phyloP scores from a whole-genome alignment of 2,888 invertebrate species.

The Phragmatobia fuliginosa region DNA sequence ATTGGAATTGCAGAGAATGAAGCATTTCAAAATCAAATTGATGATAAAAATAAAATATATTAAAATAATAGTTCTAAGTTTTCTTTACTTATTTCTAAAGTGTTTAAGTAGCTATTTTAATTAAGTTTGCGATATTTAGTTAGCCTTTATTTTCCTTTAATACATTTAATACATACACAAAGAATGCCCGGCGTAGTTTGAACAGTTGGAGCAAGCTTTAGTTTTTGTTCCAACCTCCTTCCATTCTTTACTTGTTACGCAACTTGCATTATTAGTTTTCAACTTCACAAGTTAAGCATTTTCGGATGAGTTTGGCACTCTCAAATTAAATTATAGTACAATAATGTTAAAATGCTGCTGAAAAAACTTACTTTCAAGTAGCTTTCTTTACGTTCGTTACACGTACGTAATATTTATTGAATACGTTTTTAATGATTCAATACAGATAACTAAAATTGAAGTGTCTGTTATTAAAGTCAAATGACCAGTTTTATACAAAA shows the following conservation, averaged over 20 bases:
- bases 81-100: background rate
- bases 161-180: constrained; percentile 48
- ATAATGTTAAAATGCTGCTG: constrained; percentile 38
- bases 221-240: constrained; percentile 69
- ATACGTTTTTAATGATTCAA: no score
- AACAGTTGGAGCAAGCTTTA: constrained; percentile 44
- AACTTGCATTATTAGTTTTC: constrained; percentile 82
- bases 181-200: constrained; percentile 50
- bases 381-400: background rate
- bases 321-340: constrained; percentile 66
- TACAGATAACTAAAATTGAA: no score
- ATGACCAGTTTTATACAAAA: no score
- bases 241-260: constrained; percentile 67
- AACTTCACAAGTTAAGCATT: constrained; percentile 74
- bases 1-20: no score
- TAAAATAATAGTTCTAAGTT: background rate
- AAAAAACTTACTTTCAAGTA: background rate
- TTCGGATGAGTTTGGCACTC: constrained; percentile 65
- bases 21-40: no score
- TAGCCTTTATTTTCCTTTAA: constrained; percentile 32
- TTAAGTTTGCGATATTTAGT: constrained; percentile 17
- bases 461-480: no score
- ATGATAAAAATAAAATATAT: no score
- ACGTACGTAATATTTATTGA: background rate
- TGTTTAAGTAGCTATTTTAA: constrained; percentile 20